Percentiles rank a stretch among this genome's conserved stretches.
Conservation (phyloP, 2,113 vertebrate genomes). For the Micromys minutus region DNA sequence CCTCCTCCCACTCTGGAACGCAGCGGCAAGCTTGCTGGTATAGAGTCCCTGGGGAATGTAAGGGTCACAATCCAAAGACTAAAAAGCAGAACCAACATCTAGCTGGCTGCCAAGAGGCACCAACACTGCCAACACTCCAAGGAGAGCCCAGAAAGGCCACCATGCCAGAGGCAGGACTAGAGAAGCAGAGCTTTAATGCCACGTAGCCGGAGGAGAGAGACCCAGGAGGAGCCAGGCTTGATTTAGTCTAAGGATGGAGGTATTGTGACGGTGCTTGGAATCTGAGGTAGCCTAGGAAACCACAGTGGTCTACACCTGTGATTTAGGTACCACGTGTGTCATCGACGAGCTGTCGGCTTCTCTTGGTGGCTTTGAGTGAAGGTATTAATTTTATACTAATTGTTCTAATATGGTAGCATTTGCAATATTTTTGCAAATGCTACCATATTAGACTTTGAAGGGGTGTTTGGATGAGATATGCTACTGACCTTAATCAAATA, state of each 20-base stretch:
- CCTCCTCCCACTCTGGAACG: background rate
- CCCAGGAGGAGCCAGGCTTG: accelerated
- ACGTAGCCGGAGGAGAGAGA: accelerated
- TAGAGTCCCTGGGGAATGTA: background rate
- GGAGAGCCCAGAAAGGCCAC: background rate
- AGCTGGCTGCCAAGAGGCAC: background rate
- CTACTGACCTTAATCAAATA: background rate
- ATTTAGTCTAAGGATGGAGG: background rate
- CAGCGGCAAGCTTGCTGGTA: background rate
- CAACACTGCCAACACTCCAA: background rate
- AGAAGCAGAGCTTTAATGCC: accelerated
- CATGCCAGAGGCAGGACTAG: background rate
- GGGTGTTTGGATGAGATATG: background rate
- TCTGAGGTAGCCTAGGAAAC: background rate
- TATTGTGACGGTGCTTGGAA: accelerated
- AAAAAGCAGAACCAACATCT: background rate
- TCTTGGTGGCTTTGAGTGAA: background rate
- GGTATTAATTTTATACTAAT: background rate
- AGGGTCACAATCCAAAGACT: background rate
- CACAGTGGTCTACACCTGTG: accelerated
- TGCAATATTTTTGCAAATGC: too few relatives aligned
- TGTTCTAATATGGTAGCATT: too few relatives aligned
- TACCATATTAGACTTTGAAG: too few relatives aligned
- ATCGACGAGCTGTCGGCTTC: background rate
- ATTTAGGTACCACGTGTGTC: background rate